A percentile compares a stretch with the other conserved stretches of the same genome.
Conservation (phyloP, 2,113 vertebrate genomes). For the Oryzias celebensis region DNA sequence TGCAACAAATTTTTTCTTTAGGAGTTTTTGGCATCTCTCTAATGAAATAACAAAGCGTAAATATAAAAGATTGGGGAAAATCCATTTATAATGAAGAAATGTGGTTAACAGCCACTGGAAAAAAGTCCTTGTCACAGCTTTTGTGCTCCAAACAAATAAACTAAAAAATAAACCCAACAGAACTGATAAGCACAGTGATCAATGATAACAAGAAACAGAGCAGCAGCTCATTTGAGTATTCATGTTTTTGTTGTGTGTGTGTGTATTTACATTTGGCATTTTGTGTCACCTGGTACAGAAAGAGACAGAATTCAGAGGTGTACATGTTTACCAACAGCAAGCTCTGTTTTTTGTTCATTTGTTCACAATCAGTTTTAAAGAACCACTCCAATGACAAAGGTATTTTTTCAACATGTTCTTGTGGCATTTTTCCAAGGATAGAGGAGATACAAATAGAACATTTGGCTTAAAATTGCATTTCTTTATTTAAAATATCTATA, state of each 20-base stretch:
- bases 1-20: not conserved
- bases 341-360: too few relatives aligned
- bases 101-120: not conserved
- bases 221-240: slow-evolving; percentile 22
- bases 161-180: slow-evolving; percentile 21
- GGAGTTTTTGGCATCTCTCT: not conserved
- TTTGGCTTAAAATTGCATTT: too few relatives aligned
- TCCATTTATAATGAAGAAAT: too few relatives aligned
- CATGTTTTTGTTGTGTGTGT: slow-evolving; percentile 9
- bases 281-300: not conserved
- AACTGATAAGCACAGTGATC: slow-evolving; percentile 30
- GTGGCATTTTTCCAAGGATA: too few relatives aligned
- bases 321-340: too few relatives aligned
- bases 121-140: slow-evolving; percentile 22
- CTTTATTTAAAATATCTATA: too few relatives aligned
- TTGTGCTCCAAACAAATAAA: slow-evolving; percentile 14
- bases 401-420: too few relatives aligned
- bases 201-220: slow-evolving; percentile 23
- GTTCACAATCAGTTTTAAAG: too few relatives aligned
- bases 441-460: too few relatives aligned
- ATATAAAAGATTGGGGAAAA: too few relatives aligned
- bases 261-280: not conserved
- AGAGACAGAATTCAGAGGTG: not conserved
- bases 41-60: not conserved
- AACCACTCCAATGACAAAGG: too few relatives aligned